These are phyloP conservation scores for Andrena chrysosceles DNA, from an alignment of 2,888 invertebrate species.

Conservation along the genomic window DNA sequence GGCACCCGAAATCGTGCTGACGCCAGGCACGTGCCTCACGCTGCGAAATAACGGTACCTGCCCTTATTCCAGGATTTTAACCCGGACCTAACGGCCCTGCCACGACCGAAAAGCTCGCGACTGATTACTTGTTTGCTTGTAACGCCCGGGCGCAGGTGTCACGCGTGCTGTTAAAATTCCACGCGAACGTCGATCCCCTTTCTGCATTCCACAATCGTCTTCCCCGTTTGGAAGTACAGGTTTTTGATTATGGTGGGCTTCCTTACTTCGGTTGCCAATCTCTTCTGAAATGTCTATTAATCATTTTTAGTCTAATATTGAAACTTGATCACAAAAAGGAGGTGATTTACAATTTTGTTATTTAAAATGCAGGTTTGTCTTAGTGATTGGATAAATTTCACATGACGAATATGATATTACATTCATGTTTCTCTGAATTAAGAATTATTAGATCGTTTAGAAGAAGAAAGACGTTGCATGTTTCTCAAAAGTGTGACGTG, in stretches of 20 bases:
- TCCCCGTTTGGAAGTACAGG: not conserved
- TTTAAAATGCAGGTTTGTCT: no score
- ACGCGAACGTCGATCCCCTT: not conserved
- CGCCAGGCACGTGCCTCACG: constrained; percentile 79
- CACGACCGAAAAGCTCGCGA: constrained; percentile 13
- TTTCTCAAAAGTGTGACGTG: no score
- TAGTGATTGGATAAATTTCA: no score
- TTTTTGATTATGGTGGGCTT: not conserved
- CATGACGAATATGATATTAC: no score
- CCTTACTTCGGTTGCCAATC: not conserved
- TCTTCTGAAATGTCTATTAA: not conserved
- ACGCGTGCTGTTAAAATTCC: constrained; percentile 40
- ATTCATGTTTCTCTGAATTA: no score
- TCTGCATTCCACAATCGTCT: not conserved
- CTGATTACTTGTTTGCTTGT: constrained; percentile 37
- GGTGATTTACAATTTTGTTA: no score
- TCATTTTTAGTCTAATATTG: no score
- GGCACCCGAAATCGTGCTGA: constrained; percentile 70
- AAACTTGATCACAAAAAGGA: no score
- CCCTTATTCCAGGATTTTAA: constrained; percentile 60
- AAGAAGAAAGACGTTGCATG: not conserved
- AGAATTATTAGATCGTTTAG: no score
- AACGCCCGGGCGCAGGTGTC: constrained; percentile 35
- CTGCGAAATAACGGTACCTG: constrained; percentile 76
- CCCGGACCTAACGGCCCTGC: constrained; percentile 41